Base-by-base conservation (phyloP, 2,113 vertebrate species). In the Agapornis roseicollis region DNA sequence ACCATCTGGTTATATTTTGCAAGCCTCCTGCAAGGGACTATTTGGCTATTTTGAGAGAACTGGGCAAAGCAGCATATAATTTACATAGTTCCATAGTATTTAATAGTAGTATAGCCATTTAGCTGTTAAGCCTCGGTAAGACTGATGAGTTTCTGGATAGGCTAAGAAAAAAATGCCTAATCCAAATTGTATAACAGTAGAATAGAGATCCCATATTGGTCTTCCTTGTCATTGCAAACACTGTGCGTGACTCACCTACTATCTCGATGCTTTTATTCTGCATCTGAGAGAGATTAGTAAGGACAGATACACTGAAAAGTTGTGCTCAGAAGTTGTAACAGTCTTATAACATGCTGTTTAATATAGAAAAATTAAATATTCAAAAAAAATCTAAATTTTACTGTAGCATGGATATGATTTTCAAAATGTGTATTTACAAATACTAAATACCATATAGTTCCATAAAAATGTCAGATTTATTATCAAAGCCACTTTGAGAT, bases 21-120 rank as follows among this genome's bases (percentile, higher is more conserved):
- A 3, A 39, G 3, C 2, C 4, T 81, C 4, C 28, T 52, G 31
- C 39, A 2, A 4, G 28, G 10, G 31, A 20, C 25, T 58, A 5
- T 14, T 58, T 63, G 10, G 15, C 7, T 76, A 3, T 46, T 91
- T 52, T 50, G 35, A 44, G 13, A 6, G 10, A 44, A 82, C 8
- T 2, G 50, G 49, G 2, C 3, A 86, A 72, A 87, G 4, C 4
- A 52, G 5, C 4, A 39, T 39, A 29, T 33, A 69, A 60, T 50
- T 80, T 64, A 3, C 10, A 17, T 23, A n/a, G 7, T 23, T 86
- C 20, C 12, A 22, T 25, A 64, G 72, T 77, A 55, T 7, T 6
- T 37, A 50, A 58, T 65, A 70, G 12, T 4, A 14, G 2, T 9
- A n/a, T 7, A 53, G 11, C 3, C 11, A 37, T 64, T 68, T 60